A percentile compares a stretch with the other conserved stretches of the same genome.
Evolutionary conservation across 2,888 invertebrate genomes (phyloP).

Genomic region (Erynnis tages): DNA sequence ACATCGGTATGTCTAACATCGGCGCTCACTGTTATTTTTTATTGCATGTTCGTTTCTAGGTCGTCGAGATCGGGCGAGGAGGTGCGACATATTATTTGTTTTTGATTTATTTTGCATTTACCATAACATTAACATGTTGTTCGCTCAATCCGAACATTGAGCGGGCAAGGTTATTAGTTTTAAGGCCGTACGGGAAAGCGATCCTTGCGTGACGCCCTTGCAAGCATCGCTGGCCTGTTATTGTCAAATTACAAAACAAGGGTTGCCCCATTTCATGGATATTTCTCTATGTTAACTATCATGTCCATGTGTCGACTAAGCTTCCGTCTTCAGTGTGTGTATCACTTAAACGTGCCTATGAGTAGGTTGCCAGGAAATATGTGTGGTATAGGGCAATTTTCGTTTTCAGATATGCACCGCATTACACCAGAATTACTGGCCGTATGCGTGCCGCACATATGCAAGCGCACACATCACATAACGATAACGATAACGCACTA

Average conservation of each 20-base stretch:
- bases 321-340: slow-evolving; percentile 76
- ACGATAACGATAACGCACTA: slow-evolving; percentile 76
- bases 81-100: slow-evolving; percentile 42
- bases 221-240: slow-evolving; percentile 54
- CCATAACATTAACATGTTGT: slow-evolving; percentile 56
- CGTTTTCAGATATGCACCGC: slow-evolving; percentile 82
- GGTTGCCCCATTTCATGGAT: slow-evolving; percentile 82
- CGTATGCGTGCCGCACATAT: slow-evolving; percentile 82
- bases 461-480: slow-evolving; percentile 81
- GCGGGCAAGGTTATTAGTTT: slow-evolving; percentile 50
- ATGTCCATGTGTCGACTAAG: slow-evolving; percentile 77
- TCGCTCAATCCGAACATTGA: slow-evolving; percentile 45
- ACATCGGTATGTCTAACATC: slow-evolving; percentile 67
- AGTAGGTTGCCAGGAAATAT: slow-evolving; percentile 75
- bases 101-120: slow-evolving; percentile 53
- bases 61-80: slow-evolving; percentile 53
- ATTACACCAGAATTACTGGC: slow-evolving; percentile 82
- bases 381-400: slow-evolving; percentile 82
- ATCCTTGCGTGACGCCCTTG: slow-evolving; percentile 43
- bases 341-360: slow-evolving; percentile 60
- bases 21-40: slow-evolving; percentile 61
- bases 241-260: slow-evolving; percentile 70
- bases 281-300: slow-evolving; percentile 78
- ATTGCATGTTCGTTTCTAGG: slow-evolving; percentile 75
- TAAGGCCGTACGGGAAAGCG: slow-evolving; percentile 57